Evolutionary conservation across 2,888 invertebrate species (phyloP).

Genomic region (Pammene fasciana): DNA sequence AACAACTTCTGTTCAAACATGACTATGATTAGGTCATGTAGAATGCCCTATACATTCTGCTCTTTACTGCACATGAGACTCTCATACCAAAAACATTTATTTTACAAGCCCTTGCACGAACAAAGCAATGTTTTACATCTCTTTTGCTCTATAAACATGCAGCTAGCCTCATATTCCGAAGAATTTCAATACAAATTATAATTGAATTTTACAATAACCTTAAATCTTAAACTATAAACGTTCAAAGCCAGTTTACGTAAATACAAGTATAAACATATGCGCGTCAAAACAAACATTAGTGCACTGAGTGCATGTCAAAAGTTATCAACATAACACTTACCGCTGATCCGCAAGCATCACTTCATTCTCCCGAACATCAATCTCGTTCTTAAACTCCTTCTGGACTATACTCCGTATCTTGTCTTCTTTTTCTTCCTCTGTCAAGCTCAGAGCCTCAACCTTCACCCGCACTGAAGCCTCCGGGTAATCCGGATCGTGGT

Average conservation of each 20-base stretch:
- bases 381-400: slow-evolving; percentile 88
- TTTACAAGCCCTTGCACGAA: no score
- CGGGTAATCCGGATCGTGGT: slow-evolving; percentile 85
- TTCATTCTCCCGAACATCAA: slow-evolving; percentile 87
- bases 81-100: no score
- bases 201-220: no score
- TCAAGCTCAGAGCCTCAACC: slow-evolving; percentile 54
- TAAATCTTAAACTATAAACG: no score
- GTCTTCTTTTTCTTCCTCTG: slow-evolving; percentile 71
- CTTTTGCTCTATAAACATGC: no score
- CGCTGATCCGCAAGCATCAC: slow-evolving; percentile 87
- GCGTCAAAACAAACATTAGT: slow-evolving; percentile 37
- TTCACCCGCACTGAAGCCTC: slow-evolving; percentile 58
- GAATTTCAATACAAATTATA: no score
- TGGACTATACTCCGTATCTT: slow-evolving; percentile 86
- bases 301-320: slow-evolving; percentile 30
- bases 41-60: no score
- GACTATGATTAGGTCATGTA: no score
- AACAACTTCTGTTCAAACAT: no score
- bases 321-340: slow-evolving; percentile 62
- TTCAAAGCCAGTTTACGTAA: slow-evolving; percentile 2
- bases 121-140: no score
- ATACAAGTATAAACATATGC: neutral
- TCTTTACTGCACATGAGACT: no score
- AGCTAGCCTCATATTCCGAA: no score